These are phyloP conservation scores for Bettongia penicillata DNA, from an alignment of 2,113 vertebrate genomes.

Conservation along the genomic window DNA sequence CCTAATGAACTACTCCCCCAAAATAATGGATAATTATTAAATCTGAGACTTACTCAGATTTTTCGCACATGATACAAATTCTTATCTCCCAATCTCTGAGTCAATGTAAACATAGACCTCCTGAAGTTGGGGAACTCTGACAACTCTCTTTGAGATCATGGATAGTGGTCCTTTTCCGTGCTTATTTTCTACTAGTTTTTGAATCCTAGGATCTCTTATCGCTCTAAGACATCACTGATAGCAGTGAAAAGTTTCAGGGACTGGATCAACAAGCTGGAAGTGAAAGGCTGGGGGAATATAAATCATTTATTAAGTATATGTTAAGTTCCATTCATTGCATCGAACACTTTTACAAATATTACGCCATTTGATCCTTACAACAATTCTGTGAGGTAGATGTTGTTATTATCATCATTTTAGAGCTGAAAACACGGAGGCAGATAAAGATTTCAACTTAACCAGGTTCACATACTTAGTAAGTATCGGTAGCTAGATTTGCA, in stretches of 20 bases:
- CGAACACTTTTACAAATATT: background rate
- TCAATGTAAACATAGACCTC: background rate
- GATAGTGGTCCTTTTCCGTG: background rate
- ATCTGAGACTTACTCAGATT: too few relatives aligned
- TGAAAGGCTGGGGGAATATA: background rate
- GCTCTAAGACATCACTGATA: background rate
- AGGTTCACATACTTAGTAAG: background rate
- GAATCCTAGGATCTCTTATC: background rate
- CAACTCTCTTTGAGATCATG: background rate
- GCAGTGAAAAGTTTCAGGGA: background rate
- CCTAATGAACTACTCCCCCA: too few relatives aligned
- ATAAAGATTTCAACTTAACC: background rate
- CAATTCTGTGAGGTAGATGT: background rate
- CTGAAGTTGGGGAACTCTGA: background rate
- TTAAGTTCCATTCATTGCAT: background rate
- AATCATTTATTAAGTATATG: background rate
- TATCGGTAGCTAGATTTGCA: background rate
- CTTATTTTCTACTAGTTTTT: background rate
- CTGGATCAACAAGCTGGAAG: background rate
- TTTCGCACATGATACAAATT: background rate
- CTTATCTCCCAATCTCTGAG: background rate
- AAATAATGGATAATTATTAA: background rate
- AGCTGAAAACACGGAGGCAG: background rate
- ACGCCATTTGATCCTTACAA: background rate
- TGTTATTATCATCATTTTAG: background rate